Evolutionary conservation across 2,113 vertebrate species (phyloP), one percentile per base, ranked within the genome.

Genomic region (Axis porcinus): DNA sequence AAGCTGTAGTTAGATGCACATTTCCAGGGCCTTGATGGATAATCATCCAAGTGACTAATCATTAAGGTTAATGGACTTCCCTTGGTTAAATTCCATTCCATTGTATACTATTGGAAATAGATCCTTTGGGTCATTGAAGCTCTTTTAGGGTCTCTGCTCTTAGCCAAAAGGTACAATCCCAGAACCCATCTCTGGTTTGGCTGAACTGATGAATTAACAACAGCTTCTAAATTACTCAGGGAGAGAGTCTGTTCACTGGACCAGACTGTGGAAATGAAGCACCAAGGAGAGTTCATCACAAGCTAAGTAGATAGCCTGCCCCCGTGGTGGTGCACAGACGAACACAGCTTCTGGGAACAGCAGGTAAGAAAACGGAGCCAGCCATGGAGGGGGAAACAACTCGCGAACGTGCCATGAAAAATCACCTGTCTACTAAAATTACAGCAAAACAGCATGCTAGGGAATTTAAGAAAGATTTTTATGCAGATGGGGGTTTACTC

Each of bases 401-500:
- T 98, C 96, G 50, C 94, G 96, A 95, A 98, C 93, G 47, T 92
- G 91, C 95, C 86, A 30, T 98, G 98, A 99, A 98, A 99, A 99
- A 99, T 99, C 79, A 98, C 98, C 98, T 98, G 97, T 98, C 98
- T 98, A 25, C 1, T 27, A 98, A 98, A 99, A 98, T 98, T 97
- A 98, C 97, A 98, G 95, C 98, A 97, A 96, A 98, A 98, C 98
- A 98, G 98, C 97, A 97, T 97, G 98, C 86, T 87, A 81, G 97
- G 94, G 97, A 97, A 94, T 97, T 98, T 97, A 97, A 98, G 98
- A 96, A 97, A 98, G 98, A 97, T 98, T 98, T 98, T 98, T 97
- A 97, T 97, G 97, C 98, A 98, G 97, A 98, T 98, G 96, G 95
- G 55, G 90, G 97, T 98, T 98, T 97, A 97, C 95, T 98, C 97